Evolutionary conservation across 2,888 invertebrate species (phyloP), one percentile per base, ranked within the genome.

Genomic region (Metopia argyrocephala): DNA sequence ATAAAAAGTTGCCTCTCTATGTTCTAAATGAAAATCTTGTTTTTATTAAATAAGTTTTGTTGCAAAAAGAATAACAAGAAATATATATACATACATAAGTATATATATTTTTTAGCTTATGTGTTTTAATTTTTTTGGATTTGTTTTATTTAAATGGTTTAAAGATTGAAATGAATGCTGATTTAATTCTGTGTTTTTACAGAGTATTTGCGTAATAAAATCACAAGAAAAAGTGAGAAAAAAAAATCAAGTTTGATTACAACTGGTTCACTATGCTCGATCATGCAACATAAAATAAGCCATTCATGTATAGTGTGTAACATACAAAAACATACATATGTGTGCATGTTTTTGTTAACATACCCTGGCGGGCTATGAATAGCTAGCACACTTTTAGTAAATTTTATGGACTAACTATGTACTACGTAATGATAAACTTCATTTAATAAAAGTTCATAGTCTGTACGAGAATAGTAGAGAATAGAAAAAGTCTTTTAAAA

Each of bases 201-300:
- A 59, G 48, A 28, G 4, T 25, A 64, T 79, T 74, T 79, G 69
- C 79, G 64, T 79, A 75, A 75, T 74, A 75, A 4, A 45, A 46
- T 56, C 46, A 38, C 38, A 45, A 52, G 15, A 56, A 6, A n/a
- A 56, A 61, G 15, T 23, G 38, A 27, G 15, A 18, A 64, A 64
- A 31, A 69, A 20, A 74, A 75, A 75, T 79, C 79, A 70, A 75
- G 79, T 79, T 75, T 59, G 54, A 70, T 45, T 70, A 48, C 62
- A 79, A 79, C 79, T 79, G 79, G 79, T 79, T 79, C 68, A 57
- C 59, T 59, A 61, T 71, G 71, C 20, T 73, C 61, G 78, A 78
- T 78, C 66, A 73, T 71, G 76, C 76, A 78, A 78, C 59, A n/a
- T n/a, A n/a, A n/a, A n/a, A n/a, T n/a, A n/a, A n/a, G n/a, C n/a